Conservation (phyloP, 37 sponge, comb jelly and placozoan genomes). For the Axinella damicornis region DNA sequence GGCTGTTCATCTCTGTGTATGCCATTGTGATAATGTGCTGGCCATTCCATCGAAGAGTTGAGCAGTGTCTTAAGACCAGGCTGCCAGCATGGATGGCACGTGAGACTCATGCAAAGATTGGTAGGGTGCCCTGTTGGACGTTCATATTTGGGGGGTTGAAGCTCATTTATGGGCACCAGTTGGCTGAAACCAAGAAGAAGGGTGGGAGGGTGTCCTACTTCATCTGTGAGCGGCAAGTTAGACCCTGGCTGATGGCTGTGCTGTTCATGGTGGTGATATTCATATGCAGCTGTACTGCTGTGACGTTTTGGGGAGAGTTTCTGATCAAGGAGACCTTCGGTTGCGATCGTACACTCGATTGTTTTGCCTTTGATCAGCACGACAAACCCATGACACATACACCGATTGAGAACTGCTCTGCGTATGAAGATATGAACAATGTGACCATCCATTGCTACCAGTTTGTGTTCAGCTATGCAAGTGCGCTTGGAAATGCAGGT, state of each 20-base stretch:
- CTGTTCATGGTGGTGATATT: slow-evolving; percentile 51
- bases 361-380: slow-evolving; percentile 26
- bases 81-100: neutral
- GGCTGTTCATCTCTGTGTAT: slow-evolving; percentile 15
- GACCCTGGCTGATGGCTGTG: slow-evolving; percentile 27
- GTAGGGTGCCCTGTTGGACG: slow-evolving; percentile 44
- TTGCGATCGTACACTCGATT: slow-evolving; percentile 26
- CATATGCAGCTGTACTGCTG: slow-evolving; percentile 27
- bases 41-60: slow-evolving; percentile 8
- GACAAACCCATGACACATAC: neutral
- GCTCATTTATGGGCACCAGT: slow-evolving; percentile 29
- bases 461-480: slow-evolving; percentile 21
- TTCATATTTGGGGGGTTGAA: slow-evolving; percentile 36
- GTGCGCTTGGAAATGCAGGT: slow-evolving; percentile 36
- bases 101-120: neutral
- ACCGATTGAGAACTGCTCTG: slow-evolving; percentile 43
- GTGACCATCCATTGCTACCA: slow-evolving; percentile 22
- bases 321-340: neutral
- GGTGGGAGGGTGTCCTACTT: neutral
- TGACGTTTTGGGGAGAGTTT: slow-evolving; percentile 43
- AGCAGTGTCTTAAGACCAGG: neutral
- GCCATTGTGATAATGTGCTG: slow-evolving; percentile 29
- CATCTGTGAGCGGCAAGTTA: slow-evolving; percentile 31
- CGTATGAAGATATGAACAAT: neutral
- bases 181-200: neutral